Evolutionary conservation across 2,888 invertebrate genomes (phyloP), one percentile per base, ranked within the genome.

Genomic region (Coelopa pilipes): DNA sequence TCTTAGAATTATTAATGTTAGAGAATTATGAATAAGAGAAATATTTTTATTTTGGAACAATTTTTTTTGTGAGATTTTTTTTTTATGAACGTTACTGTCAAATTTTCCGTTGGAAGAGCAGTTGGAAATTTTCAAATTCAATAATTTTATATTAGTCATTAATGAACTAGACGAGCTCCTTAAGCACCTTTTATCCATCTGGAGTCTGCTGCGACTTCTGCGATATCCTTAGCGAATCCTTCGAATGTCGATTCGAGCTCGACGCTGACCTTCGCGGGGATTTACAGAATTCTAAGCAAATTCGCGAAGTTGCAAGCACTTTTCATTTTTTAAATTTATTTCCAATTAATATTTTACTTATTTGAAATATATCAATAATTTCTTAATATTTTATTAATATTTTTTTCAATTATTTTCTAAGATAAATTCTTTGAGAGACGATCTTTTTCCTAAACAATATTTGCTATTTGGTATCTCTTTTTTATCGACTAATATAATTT

Each of bases 151-250:
- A 4, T 34, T 34, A 4, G 34, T 34, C n/a, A n/a, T n/a, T n/a
- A n/a, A n/a, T n/a, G n/a, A n/a, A n/a, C n/a, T n/a, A n/a, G 34
- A 34, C 7, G 34, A 34, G 34, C 34, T 34, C 34, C 34, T 34
- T 49, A 68, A 70, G 62, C 77, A 77, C 77, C 77, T 77, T 77
- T 77, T 77, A 70, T 77, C 77, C 77, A 77, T 77, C 63, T 68
- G 65, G 17, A 59, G 45, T 63, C 66, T 77, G 57, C 71, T 71
- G 71, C 69, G 67, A 68, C 67, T 73, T 74, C 74, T 77, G 74
- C 76, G 75, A 72, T 59, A 45, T 68, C 47, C 34, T 24, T 72
- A 19, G 21, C 46, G 59, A 59, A 69, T 47, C 21, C 21, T 59
- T 47, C 9, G 13, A 34, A 34, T 34, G 47, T 69, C 15, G 57